Evolutionary conservation across 2,797 vertebrate species (phyloP).

Genomic region (Microctenopoma stevenorrisi): DNA sequence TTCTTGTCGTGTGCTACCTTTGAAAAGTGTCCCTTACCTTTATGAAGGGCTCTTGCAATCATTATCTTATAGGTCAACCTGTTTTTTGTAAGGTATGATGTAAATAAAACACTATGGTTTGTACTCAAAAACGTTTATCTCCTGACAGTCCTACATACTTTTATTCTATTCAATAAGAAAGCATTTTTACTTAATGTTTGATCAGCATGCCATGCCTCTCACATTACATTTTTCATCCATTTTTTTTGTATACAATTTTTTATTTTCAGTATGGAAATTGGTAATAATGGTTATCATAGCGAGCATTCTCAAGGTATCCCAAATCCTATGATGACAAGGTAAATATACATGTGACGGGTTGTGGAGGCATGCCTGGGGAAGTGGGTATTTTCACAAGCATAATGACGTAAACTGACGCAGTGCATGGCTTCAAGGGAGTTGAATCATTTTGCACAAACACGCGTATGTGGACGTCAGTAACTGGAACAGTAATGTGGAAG

Average conservation of each 20-base stretch:
- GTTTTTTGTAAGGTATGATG: slow-evolving; percentile 67
- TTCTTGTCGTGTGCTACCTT: slow-evolving; percentile 76
- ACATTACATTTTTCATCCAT: slow-evolving; percentile 68
- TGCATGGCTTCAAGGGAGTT: slow-evolving; percentile 62
- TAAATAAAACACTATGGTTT: slow-evolving; percentile 74
- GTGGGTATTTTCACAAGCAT: slow-evolving; percentile 12
- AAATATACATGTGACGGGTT: slow-evolving; percentile 77
- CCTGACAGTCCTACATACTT: slow-evolving; percentile 37
- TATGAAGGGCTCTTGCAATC: slow-evolving; percentile 81
- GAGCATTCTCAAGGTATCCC: slow-evolving; percentile 91
- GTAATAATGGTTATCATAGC: slow-evolving; percentile 99
- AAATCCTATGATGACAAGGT: slow-evolving; percentile 93
- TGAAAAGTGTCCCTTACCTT: slow-evolving; percentile 78
- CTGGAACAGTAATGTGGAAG: background rate
- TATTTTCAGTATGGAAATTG: slow-evolving; percentile 94
- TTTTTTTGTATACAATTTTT: slow-evolving; percentile 80
- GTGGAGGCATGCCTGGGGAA: slow-evolving; percentile 58
- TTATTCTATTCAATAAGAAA: slow-evolving; percentile 30
- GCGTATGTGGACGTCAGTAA: slow-evolving; percentile 16
- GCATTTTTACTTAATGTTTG: slow-evolving; percentile 47
- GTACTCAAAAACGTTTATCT: slow-evolving; percentile 55
- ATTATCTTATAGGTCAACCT: slow-evolving; percentile 66
- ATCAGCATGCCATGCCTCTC: slow-evolving; percentile 70
- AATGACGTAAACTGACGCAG: slow-evolving; percentile 18
- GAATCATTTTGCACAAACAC: slow-evolving; percentile 21